These are phyloP conservation scores for Spatulosminthurus flaviceps DNA, from an alignment of 2,888 invertebrate genomes.

Conservation along the genomic window DNA sequence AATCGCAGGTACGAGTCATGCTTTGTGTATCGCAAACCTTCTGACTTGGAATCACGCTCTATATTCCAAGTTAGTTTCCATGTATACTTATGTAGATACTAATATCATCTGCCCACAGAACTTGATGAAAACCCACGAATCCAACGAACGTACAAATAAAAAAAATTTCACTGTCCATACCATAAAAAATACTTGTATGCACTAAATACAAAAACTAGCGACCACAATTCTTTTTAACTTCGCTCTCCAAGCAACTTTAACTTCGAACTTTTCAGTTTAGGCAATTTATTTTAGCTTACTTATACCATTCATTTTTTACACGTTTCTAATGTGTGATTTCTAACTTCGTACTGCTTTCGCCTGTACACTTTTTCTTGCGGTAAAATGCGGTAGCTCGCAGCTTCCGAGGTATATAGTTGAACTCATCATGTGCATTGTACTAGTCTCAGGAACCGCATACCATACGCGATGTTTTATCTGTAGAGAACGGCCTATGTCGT, in stretches of 20 bases:
- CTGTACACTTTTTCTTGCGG: neutral
- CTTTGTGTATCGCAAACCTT: neutral
- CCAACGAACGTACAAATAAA: no score
- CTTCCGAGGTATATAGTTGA: neutral
- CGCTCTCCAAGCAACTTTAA: neutral
- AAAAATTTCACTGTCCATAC: no score
- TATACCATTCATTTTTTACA: neutral
- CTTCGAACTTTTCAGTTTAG: neutral
- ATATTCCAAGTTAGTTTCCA: no score
- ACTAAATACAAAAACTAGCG: neutral
- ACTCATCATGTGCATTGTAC: neutral
- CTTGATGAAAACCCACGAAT: no score
- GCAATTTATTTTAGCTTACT: neutral
- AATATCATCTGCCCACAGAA: no score
- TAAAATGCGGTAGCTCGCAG: constrained; percentile 2
- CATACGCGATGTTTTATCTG: no score
- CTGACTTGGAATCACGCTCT: no score
- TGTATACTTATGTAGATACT: no score
- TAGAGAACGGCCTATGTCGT: no score
- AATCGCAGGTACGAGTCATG: neutral
- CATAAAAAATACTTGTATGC: no score
- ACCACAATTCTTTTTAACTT: neutral
- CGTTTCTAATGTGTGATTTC: neutral
- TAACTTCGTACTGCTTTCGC: neutral
- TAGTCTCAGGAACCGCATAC: no score